Conservation (phyloP, 2,888 invertebrate species). For the Chironomus riparius region DNA sequence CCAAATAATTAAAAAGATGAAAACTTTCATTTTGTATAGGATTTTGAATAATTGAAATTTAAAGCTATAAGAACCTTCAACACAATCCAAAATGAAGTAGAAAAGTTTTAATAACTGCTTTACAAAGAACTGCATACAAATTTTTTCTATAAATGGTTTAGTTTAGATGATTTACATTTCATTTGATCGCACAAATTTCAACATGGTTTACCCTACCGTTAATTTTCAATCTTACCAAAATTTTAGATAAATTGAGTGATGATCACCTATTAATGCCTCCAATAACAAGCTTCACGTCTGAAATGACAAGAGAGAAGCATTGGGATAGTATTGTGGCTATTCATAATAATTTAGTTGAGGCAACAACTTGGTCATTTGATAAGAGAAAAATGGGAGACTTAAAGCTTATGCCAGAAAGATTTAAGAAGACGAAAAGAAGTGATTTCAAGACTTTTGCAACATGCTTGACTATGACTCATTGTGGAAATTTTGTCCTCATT, state of each 20-base stretch:
- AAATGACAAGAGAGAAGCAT: slow-evolving; percentile 79
- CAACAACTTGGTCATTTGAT: slow-evolving; percentile 85
- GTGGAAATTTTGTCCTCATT: slow-evolving; percentile 90
- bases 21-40: too few species aligned
- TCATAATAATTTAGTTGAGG: slow-evolving; percentile 58
- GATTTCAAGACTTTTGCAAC: slow-evolving; percentile 49
- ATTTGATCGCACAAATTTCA: too few species aligned
- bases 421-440: slow-evolving; percentile 44
- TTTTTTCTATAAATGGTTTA: too few species aligned
- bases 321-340: slow-evolving; percentile 87
- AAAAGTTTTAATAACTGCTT: too few species aligned
- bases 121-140: too few species aligned
- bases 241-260: slow-evolving; percentile 47
- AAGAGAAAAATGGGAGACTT: slow-evolving; percentile 77
- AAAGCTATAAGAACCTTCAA: too few species aligned
- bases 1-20: too few species aligned
- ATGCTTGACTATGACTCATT: slow-evolving; percentile 68
- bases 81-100: too few species aligned
- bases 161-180: too few species aligned
- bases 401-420: slow-evolving; percentile 58
- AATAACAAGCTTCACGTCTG: slow-evolving; percentile 65
- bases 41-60: too few species aligned
- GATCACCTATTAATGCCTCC: slow-evolving; percentile 72
- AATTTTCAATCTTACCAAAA: too few species aligned
- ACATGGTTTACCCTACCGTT: too few species aligned